Evolutionary conservation across 2,888 invertebrate species (phyloP).

Genomic region (Unio delphinus): DNA sequence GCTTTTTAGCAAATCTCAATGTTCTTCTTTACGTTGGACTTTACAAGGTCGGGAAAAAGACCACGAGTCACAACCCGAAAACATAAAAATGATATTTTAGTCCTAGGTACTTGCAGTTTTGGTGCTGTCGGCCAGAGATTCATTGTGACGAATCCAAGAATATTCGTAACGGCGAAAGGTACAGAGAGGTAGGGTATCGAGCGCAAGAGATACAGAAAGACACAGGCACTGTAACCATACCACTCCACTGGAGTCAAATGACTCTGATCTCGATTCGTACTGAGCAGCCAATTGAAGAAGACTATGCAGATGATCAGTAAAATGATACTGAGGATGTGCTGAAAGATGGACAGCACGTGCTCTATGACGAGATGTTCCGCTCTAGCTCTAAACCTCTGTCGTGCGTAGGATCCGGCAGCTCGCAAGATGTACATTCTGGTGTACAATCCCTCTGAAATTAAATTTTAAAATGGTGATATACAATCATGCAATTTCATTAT

Average conservation of each 20-base stretch:
- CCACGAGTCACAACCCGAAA: conserved; percentile 43
- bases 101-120: conserved; percentile 18
- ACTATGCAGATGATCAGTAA: conserved; percentile 18
- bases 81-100: conserved; percentile 38
- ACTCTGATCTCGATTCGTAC: conserved; percentile 27
- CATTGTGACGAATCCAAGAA: conserved; percentile 25
- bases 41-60: conserved; percentile 34
- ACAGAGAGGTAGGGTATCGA: conserved; percentile 27
- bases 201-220: conserved; percentile 20
- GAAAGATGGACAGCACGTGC: conserved; percentile 5
- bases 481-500: no score
- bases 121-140: conserved; percentile 28
- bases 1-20: conserved; percentile 32
- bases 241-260: conserved; percentile 18
- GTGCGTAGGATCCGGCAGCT: no score
- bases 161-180: conserved; percentile 27
- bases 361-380: no score
- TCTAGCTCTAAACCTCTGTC: no score
- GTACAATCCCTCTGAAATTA: no score
- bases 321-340: conserved; percentile 13
- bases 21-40: conserved; percentile 29
- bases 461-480: no score
- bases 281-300: conserved; percentile 24
- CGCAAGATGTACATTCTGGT: no score
- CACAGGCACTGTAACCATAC: conserved; percentile 17